Evolutionary conservation across 2,888 invertebrate genomes (phyloP), one percentile per base, ranked within the genome.

Genomic region (Gisinianus flammeolus): DNA sequence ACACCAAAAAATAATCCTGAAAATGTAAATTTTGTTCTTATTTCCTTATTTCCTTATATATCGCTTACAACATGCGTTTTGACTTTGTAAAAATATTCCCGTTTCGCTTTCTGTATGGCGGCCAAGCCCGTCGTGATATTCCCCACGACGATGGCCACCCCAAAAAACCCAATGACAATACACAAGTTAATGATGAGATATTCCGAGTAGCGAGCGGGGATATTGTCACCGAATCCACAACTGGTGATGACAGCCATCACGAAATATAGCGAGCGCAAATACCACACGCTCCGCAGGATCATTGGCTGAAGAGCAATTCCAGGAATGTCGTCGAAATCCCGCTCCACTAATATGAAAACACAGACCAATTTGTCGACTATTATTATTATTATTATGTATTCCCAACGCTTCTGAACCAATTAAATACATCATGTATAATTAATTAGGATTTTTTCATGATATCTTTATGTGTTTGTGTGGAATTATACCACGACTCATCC

Each of bases 31-130:
- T n/a, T n/a, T n/a, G n/a, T n/a, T n/a, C n/a, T n/a, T n/a, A n/a
- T n/a, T n/a, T n/a, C n/a, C n/a, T n/a, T n/a, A n/a, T n/a, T n/a
- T n/a, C n/a, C n/a, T n/a, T n/a, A n/a, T n/a, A n/a, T n/a, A n/a
- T n/a, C 6, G 12, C 26, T 64, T 24, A 83, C 83, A 19, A 80
- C 75, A 54, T 81, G 81, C 0, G 81, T 71, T 19, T 77, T 78
- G 3, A 82, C 81, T 77, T 81, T 79, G 54, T 83, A 82, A 73
- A 83, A 80, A 31, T 80, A 83, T 54, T 81, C 82, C 58, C 83
- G 77, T 30, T 79, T 69, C 10, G 81, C 72, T 68, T 78, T 73
- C 0, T 80, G 76, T 6, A 81, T 33, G 10, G 81, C 79, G 0
- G 81, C 80, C 75, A 81, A 74, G 0, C 83, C 83, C 8, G 81